Evolutionary conservation across 2,113 vertebrate genomes (phyloP).

Genomic region (Platysternon megacephalum): DNA sequence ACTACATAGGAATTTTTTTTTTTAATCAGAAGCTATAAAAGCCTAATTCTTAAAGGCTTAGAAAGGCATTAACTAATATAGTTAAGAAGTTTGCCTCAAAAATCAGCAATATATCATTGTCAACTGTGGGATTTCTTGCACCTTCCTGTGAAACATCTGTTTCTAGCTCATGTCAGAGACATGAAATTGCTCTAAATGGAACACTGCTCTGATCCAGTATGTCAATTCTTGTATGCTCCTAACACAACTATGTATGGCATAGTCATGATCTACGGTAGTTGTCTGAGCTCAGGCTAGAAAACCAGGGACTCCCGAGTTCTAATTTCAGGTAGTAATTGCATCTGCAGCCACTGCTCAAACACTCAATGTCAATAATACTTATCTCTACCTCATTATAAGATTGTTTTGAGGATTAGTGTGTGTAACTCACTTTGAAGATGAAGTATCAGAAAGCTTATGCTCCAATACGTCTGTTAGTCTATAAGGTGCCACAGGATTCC

Average conservation of each 20-base stretch:
- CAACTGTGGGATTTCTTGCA: neutral
- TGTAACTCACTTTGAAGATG: neutral
- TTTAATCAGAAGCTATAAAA: slow-evolving; percentile 8
- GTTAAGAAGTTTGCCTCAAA: neutral
- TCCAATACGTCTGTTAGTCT: too few species aligned
- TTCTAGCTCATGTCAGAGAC: neutral
- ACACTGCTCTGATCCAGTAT: neutral
- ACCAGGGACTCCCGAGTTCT: neutral
- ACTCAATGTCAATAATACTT: neutral
- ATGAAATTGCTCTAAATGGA: neutral
- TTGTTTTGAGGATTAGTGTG: neutral
- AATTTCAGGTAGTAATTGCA: neutral
- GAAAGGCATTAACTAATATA: neutral
- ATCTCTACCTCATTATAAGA: neutral
- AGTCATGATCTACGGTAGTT: neutral
- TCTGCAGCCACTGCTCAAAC: neutral
- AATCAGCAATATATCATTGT: neutral
- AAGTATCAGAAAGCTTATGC: too few species aligned
- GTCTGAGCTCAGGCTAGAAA: neutral
- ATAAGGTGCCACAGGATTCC: too few species aligned
- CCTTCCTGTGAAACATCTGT: neutral
- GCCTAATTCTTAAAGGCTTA: neutral
- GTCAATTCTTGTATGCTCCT: neutral
- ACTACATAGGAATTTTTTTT: neutral
- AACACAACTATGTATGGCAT: neutral